Conservation (phyloP, 2,888 invertebrate genomes). For the Dynastes maya region DNA sequence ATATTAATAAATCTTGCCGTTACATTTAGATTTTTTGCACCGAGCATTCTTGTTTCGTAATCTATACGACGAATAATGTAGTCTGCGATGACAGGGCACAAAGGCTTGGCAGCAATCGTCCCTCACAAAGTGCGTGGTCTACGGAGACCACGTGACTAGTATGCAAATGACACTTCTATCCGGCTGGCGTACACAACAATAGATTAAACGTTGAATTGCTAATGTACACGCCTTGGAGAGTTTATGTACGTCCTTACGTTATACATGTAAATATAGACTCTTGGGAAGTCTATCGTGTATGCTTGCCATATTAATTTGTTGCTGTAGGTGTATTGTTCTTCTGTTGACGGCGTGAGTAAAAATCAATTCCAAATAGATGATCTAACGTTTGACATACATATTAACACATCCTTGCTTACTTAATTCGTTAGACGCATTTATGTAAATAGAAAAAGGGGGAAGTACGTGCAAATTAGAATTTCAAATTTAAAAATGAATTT, state of each 20-base stretch:
- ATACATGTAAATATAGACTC: conserved; percentile 46
- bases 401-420: too few species aligned
- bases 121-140: conserved; percentile 57
- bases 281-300: conserved; percentile 45
- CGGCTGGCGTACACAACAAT: conserved; percentile 56
- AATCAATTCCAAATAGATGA: conserved; percentile 14
- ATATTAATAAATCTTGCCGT: background rate
- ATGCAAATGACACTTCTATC: conserved; percentile 58
- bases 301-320: conserved; percentile 40
- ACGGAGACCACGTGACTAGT: conserved; percentile 57
- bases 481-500: too few species aligned
- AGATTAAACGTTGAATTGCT: conserved; percentile 57
- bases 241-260: conserved; percentile 50
- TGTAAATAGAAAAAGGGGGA: too few species aligned
- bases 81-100: conserved; percentile 54
- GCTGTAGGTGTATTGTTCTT: conserved; percentile 40
- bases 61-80: conserved; percentile 19
- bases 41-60: conserved; percentile 17
- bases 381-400: conserved; percentile 13
- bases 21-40: conserved; percentile 14
- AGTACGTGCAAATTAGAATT: too few species aligned
- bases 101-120: conserved; percentile 52
- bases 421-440: too few species aligned
- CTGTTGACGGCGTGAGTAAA: background rate
- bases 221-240: conserved; percentile 52